Base-by-base conservation (phyloP, 2,113 vertebrate genomes). In the Ciconia boyciana region DNA sequence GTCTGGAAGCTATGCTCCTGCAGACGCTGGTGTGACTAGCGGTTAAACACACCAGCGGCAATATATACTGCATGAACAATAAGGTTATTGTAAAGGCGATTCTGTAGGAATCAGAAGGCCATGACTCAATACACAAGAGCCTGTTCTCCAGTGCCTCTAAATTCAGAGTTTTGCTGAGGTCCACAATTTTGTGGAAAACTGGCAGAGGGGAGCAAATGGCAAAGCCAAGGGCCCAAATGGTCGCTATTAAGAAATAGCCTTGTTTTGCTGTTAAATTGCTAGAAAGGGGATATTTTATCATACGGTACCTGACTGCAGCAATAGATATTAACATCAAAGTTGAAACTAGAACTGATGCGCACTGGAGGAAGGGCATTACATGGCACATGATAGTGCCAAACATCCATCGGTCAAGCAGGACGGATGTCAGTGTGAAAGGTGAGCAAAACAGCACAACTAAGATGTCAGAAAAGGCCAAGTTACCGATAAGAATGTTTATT, bases 381-480 rank as follows among this genome's bases (percentile, higher is more conserved):
- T 98, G 98, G 57, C 98, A 99, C 98, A 99, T 98, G 82, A 98
- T 52, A 22, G 97, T 97, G 71, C 98, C 98, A 91, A 99, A 99
- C 86, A 98, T 98, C 98, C 98, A 99, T 8, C 98, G 98, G 91
- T 99, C 98, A 68, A 99, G 96, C 78, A 99, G 79, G 57, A 98
- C 83, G 0, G 98, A 98, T 8, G 98, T 98, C 87, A 99, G 93
- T 0, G 98, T 99, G 85, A 98, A 99, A 39, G 98, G 98, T 1
- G 98, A 98, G 75, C 98, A 99, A 77, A 99, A 98, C 9, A 99
- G 83, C 43, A 99, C 98, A 24, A 99, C 98, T 89, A 99, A 95
- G 87, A 98, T 98, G 90, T 99, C 98, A n/a, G 98, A 98, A 93
- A 99, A 98, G 29, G 98, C 98, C 92, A 99, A 70, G 74, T 98